Percentiles rank a stretch among this genome's conserved stretches.
These are phyloP conservation scores for Melanotaenia pygmaea DNA, from an alignment of 2,797 vertebrate genomes.

Conservation along the genomic window DNA sequence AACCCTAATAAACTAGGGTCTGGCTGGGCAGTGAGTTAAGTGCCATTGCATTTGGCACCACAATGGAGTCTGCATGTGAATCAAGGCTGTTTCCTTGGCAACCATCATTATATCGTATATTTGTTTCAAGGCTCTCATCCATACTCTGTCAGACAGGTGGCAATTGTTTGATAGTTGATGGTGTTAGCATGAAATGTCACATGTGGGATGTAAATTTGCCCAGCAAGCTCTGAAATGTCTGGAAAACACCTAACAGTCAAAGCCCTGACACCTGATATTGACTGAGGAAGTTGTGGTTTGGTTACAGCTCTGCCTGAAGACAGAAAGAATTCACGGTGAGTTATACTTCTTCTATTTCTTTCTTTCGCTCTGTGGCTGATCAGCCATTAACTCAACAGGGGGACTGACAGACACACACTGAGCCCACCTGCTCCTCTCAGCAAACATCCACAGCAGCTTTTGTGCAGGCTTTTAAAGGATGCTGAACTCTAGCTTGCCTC, in stretches of 20 bases:
- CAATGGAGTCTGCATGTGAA: conserved; percentile 48
- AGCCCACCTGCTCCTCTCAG: conserved; percentile 51
- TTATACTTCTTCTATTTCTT: conserved; percentile 25
- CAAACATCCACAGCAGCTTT: conserved; percentile 12
- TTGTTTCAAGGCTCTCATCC: background rate
- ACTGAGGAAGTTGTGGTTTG: conserved; percentile 46
- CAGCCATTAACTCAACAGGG: conserved; percentile 56
- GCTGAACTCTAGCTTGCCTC: conserved; percentile 15
- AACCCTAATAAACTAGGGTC: conserved; percentile 24
- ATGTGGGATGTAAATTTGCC: conserved; percentile 37
- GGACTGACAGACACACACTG: conserved; percentile 39
- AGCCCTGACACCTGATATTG: conserved; percentile 39
- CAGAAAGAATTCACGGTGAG: conserved; percentile 41
- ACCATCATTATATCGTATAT: conserved; percentile 30
- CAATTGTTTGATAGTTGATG: conserved; percentile 11
- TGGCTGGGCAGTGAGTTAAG: conserved; percentile 48
- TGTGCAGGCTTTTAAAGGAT: conserved; percentile 2
- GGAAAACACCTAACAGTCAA: conserved; percentile 63
- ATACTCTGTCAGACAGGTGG: conserved; percentile 12
- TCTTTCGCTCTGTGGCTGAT: conserved; percentile 37
- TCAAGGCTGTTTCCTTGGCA: conserved; percentile 55
- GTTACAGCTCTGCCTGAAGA: conserved; percentile 38
- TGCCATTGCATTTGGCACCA: conserved; percentile 52
- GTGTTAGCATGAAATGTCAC: conserved; percentile 34
- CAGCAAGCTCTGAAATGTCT: conserved; percentile 30